Conservation (phyloP, 2,113 vertebrate species). For the Syngnathus floridae region DNA sequence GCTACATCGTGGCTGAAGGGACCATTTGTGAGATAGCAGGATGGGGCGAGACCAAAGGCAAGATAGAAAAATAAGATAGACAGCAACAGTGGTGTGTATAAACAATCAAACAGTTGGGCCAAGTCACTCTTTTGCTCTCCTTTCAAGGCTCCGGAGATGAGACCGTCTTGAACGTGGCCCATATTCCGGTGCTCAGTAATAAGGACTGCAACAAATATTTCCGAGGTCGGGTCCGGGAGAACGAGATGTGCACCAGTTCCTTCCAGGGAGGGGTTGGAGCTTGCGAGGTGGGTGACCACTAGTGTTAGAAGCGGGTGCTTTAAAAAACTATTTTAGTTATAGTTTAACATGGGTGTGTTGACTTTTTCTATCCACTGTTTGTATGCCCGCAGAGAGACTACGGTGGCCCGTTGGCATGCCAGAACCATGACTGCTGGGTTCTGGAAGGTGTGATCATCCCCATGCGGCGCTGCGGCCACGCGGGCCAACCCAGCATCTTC, state of each 20-base stretch:
- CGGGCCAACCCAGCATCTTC: slow-evolving; percentile 83
- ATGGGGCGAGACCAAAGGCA: slow-evolving; percentile 91
- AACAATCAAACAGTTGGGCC: background rate
- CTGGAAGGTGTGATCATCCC: slow-evolving; percentile 92
- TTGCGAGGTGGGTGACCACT: slow-evolving; percentile 78
- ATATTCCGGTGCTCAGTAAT: slow-evolving; percentile 78
- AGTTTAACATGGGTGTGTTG: background rate
- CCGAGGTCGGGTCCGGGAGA: slow-evolving; percentile 78
- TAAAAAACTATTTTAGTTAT: too few species aligned
- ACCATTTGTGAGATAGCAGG: slow-evolving; percentile 88
- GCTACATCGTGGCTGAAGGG: slow-evolving; percentile 76
- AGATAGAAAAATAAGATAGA: slow-evolving; percentile 16
- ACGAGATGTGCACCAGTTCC: slow-evolving; percentile 84
- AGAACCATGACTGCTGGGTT: slow-evolving; percentile 92
- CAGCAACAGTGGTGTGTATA: background rate
- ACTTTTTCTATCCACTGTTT: background rate
- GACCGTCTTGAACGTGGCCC: slow-evolving; percentile 79
- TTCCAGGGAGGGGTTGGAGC: slow-evolving; percentile 76
- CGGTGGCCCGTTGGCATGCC: slow-evolving; percentile 87
- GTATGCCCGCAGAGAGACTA: slow-evolving; percentile 83
- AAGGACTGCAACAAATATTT: slow-evolving; percentile 77
- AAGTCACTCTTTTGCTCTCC: slow-evolving; percentile 4
- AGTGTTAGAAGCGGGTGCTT: background rate
- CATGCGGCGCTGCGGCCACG: slow-evolving; percentile 84
- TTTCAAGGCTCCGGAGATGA: slow-evolving; percentile 74